Evolutionary conservation across 2,797 vertebrate genomes (phyloP), one percentile per base, ranked within the genome.

Genomic region (Cephalopachus bancanus): DNA sequence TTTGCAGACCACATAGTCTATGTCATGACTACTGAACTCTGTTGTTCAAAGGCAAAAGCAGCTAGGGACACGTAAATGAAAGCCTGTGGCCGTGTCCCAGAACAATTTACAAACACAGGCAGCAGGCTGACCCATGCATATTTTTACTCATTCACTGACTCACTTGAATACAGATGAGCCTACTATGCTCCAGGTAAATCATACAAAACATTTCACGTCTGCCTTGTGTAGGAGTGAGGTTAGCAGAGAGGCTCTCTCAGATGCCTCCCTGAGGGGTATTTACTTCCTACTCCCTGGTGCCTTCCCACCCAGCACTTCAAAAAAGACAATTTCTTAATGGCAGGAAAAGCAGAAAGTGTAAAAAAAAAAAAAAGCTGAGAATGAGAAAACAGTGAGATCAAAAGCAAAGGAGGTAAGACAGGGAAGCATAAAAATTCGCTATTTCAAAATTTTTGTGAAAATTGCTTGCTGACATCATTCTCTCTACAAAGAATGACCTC

Each of bases 281-380:
- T 71, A 49, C n/a, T 88, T 92, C 89, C 90, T 64, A n/a, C 4
- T 95, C 85, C 64, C 78, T 30, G n/a, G 17, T 51, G 62, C 83
- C 83, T 91, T 92, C 65, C 83, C 28, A 71, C n/a, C 64, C 0
- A 16, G 51, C 24, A 85, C 44, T 65, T 88, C 16, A 78, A 57
- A 96, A 91, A 74, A 26, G 60, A 83, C 67, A 74, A 91, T 83
- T 89, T 87, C 90, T 75, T 85, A 84, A 76, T 2, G 37, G 87
- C 80, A 75, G 79, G 49, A 83, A 84, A 65, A 89, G 55, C 44
- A 89, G 22, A 71, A 83, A 74, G 10, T 71, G 57, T 33, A 67
- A 59, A 72, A 37, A 89, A 85, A 37, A 37, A 72, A 65, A 71
- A 81, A 93, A 94, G 74, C 44, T 26, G 30, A 91, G 86, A 94